Conservation (phyloP, 37 sponge, comb jelly and placozoan species). For the Dysidea cf. avara region DNA sequence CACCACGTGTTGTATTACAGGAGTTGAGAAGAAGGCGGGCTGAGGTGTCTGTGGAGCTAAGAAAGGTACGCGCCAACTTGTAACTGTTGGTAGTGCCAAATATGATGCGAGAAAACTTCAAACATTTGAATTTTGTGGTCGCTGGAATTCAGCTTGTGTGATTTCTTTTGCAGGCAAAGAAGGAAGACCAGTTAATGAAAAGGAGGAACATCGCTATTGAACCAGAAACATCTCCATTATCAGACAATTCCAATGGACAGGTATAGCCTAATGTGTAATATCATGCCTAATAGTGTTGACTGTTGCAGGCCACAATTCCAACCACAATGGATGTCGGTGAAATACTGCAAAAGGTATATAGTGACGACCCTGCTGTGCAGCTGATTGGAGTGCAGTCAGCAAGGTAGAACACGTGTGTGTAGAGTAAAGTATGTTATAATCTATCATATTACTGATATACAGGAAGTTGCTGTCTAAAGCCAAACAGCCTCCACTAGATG, state of each 20-base stretch:
- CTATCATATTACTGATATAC: neutral
- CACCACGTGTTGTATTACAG: constrained; percentile 30
- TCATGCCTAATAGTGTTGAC: too few species aligned
- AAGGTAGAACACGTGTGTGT: constrained; percentile 10
- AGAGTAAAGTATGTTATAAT: neutral
- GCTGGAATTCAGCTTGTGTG: neutral
- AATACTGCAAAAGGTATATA: neutral
- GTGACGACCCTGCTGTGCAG: constrained; percentile 15
- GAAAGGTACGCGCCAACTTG: constrained; percentile 73
- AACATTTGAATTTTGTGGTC: too few species aligned
- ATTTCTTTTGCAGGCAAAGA: constrained; percentile 59
- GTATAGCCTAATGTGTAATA: too few species aligned
- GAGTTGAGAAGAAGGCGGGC: constrained; percentile 81
- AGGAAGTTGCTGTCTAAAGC: constrained; percentile 56
- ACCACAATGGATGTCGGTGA: constrained; percentile 1
- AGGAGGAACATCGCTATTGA: constrained; percentile 77
- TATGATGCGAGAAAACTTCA: neutral
- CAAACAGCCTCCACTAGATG: constrained; percentile 69
- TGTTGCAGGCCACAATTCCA: neutral
- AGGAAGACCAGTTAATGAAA: constrained; percentile 86
- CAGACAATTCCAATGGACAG: constrained; percentile 48
- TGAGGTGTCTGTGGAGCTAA: constrained; percentile 74
- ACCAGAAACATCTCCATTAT: constrained; percentile 34
- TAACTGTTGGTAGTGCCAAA: too few species aligned
- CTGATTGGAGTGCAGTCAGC: constrained; percentile 63